Base-by-base conservation (phyloP, 2,888 invertebrate species). In the Pollenia amentaria region DNA sequence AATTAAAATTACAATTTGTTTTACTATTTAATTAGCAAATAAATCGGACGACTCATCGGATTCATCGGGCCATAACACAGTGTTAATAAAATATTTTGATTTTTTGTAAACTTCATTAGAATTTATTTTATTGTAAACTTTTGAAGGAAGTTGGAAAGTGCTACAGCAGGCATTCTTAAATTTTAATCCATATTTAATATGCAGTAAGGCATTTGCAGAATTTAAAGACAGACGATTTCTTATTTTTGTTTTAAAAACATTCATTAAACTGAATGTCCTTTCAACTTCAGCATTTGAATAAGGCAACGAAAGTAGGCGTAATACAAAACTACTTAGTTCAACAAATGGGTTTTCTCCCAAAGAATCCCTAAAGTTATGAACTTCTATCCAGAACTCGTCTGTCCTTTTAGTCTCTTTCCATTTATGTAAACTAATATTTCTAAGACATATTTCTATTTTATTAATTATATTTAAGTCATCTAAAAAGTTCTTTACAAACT, bases 371-470 rank as follows among this genome's bases (percentile, higher is more conserved):
- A 69, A 55, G 14, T 55, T 55, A 18, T 70, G 42, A 38, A 70
- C 70, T 70, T 70, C 55, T 3, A 70, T 70, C 70, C 70, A 70
- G 16, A 70, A 55, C 40, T 70, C 70, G 16, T 70, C 53, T 2
- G 70, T 70, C 2, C 18, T 53, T 55, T 46, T 21, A n/a, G n/a
- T n/a, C n/a, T n/a, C n/a, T n/a, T n/a, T n/a, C n/a, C n/a, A n/a
- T n/a, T n/a, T n/a, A n/a, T n/a, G n/a, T n/a, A n/a, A n/a, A n/a
- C n/a, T n/a, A n/a, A n/a, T n/a, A n/a, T n/a, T n/a, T n/a, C n/a
- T n/a, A n/a, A n/a, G n/a, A n/a, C n/a, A n/a, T n/a, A n/a, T n/a
- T n/a, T n/a, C n/a, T n/a, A n/a, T n/a, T n/a, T n/a, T n/a, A n/a
- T n/a, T n/a, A n/a, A n/a, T n/a, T n/a, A n/a, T n/a, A n/a, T n/a